Evolutionary conservation across 2,797 vertebrate species (phyloP).

Genomic region (Tenualosa ilisha): DNA sequence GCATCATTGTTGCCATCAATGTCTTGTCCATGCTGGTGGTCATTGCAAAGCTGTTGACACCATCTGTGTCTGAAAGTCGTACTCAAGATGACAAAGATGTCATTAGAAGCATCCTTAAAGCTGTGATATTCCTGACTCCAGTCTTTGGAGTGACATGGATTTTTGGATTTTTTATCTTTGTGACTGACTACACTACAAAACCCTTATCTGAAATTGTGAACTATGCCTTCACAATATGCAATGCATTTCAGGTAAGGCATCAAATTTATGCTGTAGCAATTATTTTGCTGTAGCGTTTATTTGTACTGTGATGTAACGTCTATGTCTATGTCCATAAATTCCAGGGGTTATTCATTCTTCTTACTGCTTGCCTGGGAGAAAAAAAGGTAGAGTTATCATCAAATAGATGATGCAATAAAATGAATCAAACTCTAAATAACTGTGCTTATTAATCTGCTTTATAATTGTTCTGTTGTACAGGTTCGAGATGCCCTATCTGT

Average conservation of each 20-base stretch:
- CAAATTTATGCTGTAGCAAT: not conserved
- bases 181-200: constrained; percentile 56
- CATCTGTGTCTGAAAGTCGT: constrained; percentile 30
- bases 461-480: constrained; percentile 53
- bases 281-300: not conserved
- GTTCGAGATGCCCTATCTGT: constrained; percentile 62
- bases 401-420: not conserved
- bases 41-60: constrained; percentile 67
- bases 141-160: constrained; percentile 77
- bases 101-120: constrained; percentile 65
- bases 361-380: constrained; percentile 71
- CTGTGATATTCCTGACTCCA: constrained; percentile 74
- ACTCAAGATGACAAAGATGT: constrained; percentile 59
- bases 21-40: constrained; percentile 72
- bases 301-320: not conserved
- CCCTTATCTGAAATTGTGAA: accelerated
- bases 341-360: constrained; percentile 78
- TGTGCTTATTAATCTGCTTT: constrained; percentile 23
- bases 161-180: constrained; percentile 68
- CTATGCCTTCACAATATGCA: constrained; percentile 70
- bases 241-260: constrained; percentile 75
- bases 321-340: constrained; percentile 37
- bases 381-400: constrained; percentile 62
- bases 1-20: constrained; percentile 70
- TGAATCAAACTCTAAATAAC: not conserved